A percentile compares a stretch with the other conserved stretches of the same genome.
phyloP scores from a whole-genome alignment of 2,888 invertebrate species.

The Erpobdella octoculata region DNA sequence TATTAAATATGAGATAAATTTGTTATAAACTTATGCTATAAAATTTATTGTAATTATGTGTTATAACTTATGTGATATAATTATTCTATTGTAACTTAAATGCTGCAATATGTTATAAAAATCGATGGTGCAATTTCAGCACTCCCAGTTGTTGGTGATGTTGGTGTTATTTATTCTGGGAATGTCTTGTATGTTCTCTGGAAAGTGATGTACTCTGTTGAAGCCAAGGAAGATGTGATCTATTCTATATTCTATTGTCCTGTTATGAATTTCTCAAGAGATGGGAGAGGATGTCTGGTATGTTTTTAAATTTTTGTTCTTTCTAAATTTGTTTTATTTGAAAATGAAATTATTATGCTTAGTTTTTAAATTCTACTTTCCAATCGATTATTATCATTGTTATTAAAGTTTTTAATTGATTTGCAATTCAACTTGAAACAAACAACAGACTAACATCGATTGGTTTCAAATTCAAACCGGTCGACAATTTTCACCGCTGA shows the following conservation, averaged over 20 bases:
- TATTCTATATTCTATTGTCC: not conserved
- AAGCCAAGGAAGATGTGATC: not conserved
- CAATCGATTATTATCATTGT: too few relatives aligned
- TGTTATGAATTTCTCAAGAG: not conserved
- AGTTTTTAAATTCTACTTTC: not conserved
- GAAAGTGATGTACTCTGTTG: constrained; percentile 1
- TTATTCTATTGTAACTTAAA: not conserved
- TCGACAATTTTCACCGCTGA: not conserved
- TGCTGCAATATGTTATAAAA: not conserved
- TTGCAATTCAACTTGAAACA: not conserved
- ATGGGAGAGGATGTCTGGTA: constrained; percentile 2
- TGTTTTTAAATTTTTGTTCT: not conserved
- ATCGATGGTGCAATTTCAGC: not conserved
- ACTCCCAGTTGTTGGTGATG: not conserved
- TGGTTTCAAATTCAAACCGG: not conserved
- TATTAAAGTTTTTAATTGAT: too few relatives aligned
- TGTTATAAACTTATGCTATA: too few relatives aligned
- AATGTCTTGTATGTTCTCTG: not conserved
- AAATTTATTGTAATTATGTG: too few relatives aligned
- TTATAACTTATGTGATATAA: too few relatives aligned
- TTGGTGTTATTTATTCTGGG: not conserved
- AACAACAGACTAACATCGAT: not conserved
- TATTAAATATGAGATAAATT: too few relatives aligned
- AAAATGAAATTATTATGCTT: not conserved
- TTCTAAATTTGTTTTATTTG: not conserved